Percentiles rank a stretch among this genome's conserved stretches.
phyloP scores from a whole-genome alignment of 2,113 vertebrate genomes.

The Psettodes erumei region DNA sequence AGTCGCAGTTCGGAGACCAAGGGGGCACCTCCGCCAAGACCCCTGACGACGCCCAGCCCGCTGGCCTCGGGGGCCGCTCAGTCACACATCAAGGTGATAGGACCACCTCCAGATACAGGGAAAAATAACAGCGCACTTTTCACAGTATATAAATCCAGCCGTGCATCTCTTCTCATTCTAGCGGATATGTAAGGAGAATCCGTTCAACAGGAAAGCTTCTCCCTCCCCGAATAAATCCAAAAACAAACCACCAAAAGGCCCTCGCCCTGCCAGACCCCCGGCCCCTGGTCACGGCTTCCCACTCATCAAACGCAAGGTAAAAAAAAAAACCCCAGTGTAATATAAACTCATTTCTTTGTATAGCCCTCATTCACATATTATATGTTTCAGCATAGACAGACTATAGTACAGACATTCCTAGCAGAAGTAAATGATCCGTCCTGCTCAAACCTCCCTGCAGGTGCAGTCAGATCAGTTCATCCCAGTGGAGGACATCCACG shows the following conservation, averaged over 20 bases:
- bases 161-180: constrained; percentile 58
- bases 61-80: constrained; percentile 50
- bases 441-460: constrained; percentile 71
- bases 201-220: constrained; percentile 93
- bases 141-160: not conserved
- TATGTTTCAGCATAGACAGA: not conserved
- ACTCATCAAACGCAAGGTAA: constrained; percentile 97
- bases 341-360: not conserved
- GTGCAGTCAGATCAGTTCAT: constrained; percentile 98
- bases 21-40: constrained; percentile 65
- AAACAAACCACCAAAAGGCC: constrained; percentile 85
- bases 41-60: constrained; percentile 65
- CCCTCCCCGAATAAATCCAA: constrained; percentile 82
- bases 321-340: not conserved
- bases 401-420: constrained; percentile 29
- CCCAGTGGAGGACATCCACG: constrained; percentile 93
- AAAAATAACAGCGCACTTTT: not conserved
- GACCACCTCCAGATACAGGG: not conserved
- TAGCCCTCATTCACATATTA: not conserved
- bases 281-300: constrained; percentile 97
- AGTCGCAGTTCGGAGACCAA: constrained; percentile 70
- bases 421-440: constrained; percentile 69
- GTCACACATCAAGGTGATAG: constrained; percentile 74
- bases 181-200: constrained; percentile 97
- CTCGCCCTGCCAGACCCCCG: constrained; percentile 91